Conservation (phyloP, 2,113 vertebrate genomes). For the Grammomys dolichurus region DNA sequence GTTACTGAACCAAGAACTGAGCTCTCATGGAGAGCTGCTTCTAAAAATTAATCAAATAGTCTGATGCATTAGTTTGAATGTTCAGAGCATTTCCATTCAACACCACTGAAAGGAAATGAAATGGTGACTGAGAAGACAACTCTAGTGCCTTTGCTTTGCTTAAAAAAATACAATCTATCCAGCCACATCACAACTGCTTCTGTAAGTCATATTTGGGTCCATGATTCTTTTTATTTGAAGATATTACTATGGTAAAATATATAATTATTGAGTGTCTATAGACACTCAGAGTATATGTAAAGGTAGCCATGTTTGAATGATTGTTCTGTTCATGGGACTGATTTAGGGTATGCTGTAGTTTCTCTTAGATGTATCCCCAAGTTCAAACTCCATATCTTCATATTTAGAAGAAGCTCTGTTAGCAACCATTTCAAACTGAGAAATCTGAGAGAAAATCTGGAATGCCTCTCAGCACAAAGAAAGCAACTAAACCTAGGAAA, state of each 20-base stretch:
- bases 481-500: not conserved
- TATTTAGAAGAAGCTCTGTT: not conserved
- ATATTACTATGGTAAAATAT: not conserved
- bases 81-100: not conserved
- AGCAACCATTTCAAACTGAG: not conserved
- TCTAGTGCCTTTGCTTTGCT: constrained; percentile 1
- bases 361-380: not conserved
- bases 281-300: not conserved
- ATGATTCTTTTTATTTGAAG: not conserved
- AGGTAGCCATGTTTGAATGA: not conserved
- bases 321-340: not conserved
- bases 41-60: constrained; percentile 1
- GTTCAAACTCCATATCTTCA: not conserved
- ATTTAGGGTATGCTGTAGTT: not conserved
- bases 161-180: not conserved
- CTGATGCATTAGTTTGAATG: not conserved
- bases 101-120: constrained; percentile 10
- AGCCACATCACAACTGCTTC: not conserved
- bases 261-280: not conserved
- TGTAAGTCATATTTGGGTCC: not conserved
- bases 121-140: not conserved
- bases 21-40: not conserved
- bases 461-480: not conserved
- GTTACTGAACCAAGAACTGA: constrained; percentile 9
- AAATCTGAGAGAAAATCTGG: not conserved